Evolutionary conservation across 1,140 invertebrate genomes (phyloP).

Genomic region (Drosophila ananassae): DNA sequence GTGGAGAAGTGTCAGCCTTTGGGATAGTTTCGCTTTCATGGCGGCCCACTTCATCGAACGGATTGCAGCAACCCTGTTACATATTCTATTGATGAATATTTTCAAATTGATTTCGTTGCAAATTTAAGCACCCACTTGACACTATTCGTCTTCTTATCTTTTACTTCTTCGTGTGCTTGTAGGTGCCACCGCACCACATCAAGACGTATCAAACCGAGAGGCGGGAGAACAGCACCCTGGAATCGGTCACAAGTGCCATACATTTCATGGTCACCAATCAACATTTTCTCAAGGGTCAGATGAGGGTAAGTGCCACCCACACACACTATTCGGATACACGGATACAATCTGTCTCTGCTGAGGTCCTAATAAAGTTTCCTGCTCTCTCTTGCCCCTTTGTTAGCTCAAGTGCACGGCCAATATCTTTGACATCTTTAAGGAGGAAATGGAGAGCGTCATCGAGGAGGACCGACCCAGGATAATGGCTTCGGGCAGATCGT

Average conservation of each 20-base stretch:
- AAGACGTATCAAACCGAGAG: constrained; percentile 79
- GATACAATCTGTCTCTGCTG: background rate
- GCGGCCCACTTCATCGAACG: constrained; percentile 40
- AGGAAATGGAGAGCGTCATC: constrained; percentile 80
- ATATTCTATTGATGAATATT: constrained; percentile 58
- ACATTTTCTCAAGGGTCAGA: constrained; percentile 85
- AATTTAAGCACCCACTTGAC: constrained; percentile 57
- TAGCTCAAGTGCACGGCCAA: constrained; percentile 82
- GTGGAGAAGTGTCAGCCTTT: constrained; percentile 44
- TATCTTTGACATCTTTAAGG: constrained; percentile 82
- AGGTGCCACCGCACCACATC: constrained; percentile 81
- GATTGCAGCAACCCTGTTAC: constrained; percentile 32
- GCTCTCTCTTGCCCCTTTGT: background rate
- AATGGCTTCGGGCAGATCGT: constrained; percentile 81
- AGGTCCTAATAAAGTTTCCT: constrained; percentile 20
- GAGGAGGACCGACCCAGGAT: constrained; percentile 82
- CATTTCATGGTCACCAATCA: constrained; percentile 85
- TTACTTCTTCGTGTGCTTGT: constrained; percentile 11
- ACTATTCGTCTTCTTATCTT: constrained; percentile 27
- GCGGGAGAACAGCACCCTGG: constrained; percentile 74
- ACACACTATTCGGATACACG: background rate
- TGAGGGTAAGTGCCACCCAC: constrained; percentile 81
- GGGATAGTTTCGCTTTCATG: constrained; percentile 40
- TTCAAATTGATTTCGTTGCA: constrained; percentile 65
- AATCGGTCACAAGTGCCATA: constrained; percentile 83